Conservation (phyloP, 1,140 invertebrate species). For the Drosophila nasuta region DNA sequence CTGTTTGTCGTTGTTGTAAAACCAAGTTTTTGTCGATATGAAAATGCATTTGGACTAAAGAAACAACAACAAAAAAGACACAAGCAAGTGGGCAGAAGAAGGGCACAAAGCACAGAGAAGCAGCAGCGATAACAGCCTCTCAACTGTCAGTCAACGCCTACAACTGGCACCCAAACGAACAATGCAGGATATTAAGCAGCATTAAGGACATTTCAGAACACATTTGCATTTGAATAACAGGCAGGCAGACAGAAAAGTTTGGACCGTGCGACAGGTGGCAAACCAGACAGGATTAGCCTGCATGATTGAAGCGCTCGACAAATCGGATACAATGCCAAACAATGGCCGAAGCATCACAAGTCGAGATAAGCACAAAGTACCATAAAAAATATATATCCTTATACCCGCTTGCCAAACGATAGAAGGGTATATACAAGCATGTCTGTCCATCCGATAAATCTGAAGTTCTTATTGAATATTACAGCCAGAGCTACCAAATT, state of each 20-base stretch:
- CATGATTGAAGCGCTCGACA: constrained; percentile 53
- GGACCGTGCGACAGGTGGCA: constrained; percentile 43
- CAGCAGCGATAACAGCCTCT: constrained; percentile 37
- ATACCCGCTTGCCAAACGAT: too few species aligned
- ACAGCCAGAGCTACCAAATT: too few species aligned
- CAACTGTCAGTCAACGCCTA: constrained; percentile 45
- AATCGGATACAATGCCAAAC: constrained; percentile 21
- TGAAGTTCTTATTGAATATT: too few species aligned
- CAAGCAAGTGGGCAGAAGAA: constrained; percentile 44
- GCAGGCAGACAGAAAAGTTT: constrained; percentile 27
- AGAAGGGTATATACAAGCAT: too few species aligned
- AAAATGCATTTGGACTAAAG: constrained; percentile 71
- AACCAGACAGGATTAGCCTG: constrained; percentile 55
- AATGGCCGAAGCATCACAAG: constrained; percentile 19
- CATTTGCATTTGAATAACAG: constrained; percentile 62
- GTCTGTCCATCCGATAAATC: too few species aligned
- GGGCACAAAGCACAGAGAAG: constrained; percentile 7
- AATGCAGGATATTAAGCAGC: constrained; percentile 75
- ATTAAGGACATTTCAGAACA: constrained; percentile 73
- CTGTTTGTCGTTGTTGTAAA: constrained; percentile 58
- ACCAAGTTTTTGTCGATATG: constrained; percentile 75
- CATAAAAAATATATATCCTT: constrained; percentile 1
- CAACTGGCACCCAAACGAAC: constrained; percentile 52
- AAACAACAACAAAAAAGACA: constrained; percentile 20
- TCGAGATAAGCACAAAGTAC: constrained; percentile 13